These are phyloP conservation scores for Hipposideros armiger DNA, from an alignment of 2,113 vertebrate species.

Conservation along the genomic window DNA sequence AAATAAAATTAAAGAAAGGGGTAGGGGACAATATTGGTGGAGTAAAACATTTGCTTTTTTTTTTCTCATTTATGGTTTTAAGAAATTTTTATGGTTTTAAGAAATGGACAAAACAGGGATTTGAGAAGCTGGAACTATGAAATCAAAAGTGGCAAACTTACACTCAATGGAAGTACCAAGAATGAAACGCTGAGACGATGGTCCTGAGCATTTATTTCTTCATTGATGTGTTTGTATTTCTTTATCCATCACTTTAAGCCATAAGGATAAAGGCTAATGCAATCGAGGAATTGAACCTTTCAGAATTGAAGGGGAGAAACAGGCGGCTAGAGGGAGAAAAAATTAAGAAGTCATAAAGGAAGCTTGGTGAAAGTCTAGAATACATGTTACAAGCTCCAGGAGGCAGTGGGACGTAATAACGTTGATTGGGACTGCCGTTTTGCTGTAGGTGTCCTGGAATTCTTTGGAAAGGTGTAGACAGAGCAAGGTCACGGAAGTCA, in stretches of 20 bases:
- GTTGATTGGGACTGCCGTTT: constrained; percentile 65
- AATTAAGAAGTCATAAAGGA: constrained; percentile 4
- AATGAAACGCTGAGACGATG: not conserved
- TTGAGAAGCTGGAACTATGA: constrained; percentile 6
- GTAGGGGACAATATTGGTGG: not conserved
- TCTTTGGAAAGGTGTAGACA: constrained; percentile 86
- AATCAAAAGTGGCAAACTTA: not conserved
- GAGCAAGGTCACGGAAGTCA: constrained; percentile 82
- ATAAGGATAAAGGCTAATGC: not conserved
- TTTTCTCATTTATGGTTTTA: not conserved
- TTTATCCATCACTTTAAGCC: not conserved
- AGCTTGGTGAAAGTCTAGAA: constrained; percentile 48
- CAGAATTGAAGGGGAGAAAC: not conserved
- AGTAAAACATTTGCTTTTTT: not conserved
- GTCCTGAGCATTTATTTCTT: not conserved
- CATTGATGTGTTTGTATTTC: not conserved
- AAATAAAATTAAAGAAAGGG: not conserved
- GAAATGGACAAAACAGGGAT: not conserved
- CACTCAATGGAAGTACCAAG: not conserved
- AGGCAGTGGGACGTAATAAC: constrained; percentile 28
- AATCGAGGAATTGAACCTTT: not conserved
- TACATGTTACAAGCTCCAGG: constrained; percentile 56
- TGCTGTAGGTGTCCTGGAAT: constrained; percentile 83
- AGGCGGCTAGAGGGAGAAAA: not conserved
- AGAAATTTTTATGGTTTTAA: constrained; percentile 1